Conservation (phyloP, 2,113 vertebrate species). For the Recurvirostra avosetta region DNA sequence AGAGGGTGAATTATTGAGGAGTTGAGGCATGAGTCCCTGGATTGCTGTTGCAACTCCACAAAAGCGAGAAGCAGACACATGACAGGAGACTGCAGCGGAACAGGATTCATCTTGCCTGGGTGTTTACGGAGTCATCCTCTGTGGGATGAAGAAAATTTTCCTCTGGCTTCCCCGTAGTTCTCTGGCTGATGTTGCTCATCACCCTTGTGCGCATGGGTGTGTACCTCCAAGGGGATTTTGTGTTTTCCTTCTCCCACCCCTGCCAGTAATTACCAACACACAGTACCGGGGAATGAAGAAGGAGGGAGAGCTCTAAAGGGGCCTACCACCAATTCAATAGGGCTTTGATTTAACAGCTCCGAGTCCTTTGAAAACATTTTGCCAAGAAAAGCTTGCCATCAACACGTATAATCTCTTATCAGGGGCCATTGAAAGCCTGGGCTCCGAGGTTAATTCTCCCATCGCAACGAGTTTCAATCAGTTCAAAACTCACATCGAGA, state of each 20-base stretch:
- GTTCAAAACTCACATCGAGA: constrained; percentile 98
- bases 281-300: neutral
- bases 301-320: constrained; percentile 25
- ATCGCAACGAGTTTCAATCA: constrained; percentile 99
- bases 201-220: neutral
- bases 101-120: neutral
- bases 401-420: constrained; percentile 99
- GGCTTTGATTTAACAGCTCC: constrained; percentile 90
- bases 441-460: constrained; percentile 98
- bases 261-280: constrained; percentile 46
- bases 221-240: neutral
- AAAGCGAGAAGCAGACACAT: neutral
- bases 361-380: constrained; percentile 87
- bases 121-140: neutral
- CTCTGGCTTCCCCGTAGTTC: neutral
- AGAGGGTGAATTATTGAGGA: neutral
- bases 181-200: neutral
- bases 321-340: constrained; percentile 72
- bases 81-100: neutral
- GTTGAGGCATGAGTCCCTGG: neutral
- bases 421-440: constrained; percentile 95
- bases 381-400: constrained; percentile 95
- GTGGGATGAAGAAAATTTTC: neutral
- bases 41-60: neutral
- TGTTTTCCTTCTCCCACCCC: constrained; percentile 12